Evolutionary conservation across 2,113 vertebrate genomes (phyloP), one percentile per base, ranked within the genome.

Genomic region (Dissostichus mawsoni): DNA sequence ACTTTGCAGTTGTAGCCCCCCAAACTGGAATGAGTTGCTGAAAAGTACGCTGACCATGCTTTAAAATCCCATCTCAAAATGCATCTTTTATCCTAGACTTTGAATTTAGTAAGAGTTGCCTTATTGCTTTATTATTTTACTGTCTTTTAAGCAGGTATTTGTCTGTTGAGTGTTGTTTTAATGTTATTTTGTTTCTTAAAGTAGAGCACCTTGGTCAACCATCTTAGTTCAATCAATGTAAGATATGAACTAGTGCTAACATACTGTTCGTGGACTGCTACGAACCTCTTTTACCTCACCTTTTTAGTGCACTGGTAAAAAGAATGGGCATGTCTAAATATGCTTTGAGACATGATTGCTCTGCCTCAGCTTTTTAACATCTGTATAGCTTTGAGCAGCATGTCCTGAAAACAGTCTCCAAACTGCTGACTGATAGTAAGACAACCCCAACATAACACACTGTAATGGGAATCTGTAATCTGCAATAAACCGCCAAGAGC

Each of bases 351-450:
- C 63, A 56, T 17, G 1, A 58, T 25, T 72, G 44, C 50, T 23
- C 9, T 71, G 18, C 4, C 14, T 33, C 41, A 55, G 17, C 17
- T 48, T 62, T 53, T 55, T 48, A 67, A 41, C 64, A 44, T 20
- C 50, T 8, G 5, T 11, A 20, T 17, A 78, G 50, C 10, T 61
- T 52, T 52, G 29, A 52, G 13, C 58, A 58, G 59, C 51, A 9
- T 64, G 67, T 23, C 23, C 9, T 23, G 41, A 52, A 52, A 78
- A 23, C 1, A 0, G 10, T 29, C 33, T 25, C 20, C 50, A 55
- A 47, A 69, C 29, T 63, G 65, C 75, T 80, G 69, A 74, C 62
- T 11, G 25, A 58, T 44, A 58, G 58, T 3, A 63, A 50, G 11
- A 23, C 14, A n/a, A 18, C 7, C 2, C 29, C 8, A 10, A 61